Conservation (phyloP, 2,113 vertebrate species). For the Sinocyclocheilus maitianheensis region DNA sequence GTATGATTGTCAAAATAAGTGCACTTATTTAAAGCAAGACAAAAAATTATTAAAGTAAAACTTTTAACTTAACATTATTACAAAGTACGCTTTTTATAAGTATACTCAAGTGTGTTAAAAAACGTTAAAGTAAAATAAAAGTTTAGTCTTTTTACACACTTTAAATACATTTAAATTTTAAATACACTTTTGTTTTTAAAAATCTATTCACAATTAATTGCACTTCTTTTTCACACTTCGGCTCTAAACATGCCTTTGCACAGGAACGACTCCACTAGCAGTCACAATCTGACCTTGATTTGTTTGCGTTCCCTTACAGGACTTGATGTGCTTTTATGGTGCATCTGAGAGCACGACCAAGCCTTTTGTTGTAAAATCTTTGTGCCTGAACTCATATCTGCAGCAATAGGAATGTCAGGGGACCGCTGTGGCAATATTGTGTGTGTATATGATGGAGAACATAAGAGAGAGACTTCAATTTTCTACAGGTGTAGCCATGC, state of each 20-base stretch:
- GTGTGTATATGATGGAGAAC: conserved; percentile 43
- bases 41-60: no score
- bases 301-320: not conserved
- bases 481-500: conserved; percentile 53
- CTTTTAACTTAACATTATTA: no score
- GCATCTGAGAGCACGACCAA: not conserved
- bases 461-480: conserved; percentile 49
- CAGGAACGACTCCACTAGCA: not conserved
- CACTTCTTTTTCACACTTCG: not conserved
- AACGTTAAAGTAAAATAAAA: no score
- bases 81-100: no score
- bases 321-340: not conserved
- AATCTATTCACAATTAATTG: not conserved
- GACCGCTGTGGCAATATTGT: not conserved
- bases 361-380: conserved; percentile 21
- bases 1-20: no score
- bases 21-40: no score
- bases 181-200: no score
- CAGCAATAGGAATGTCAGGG: conserved; percentile 5
- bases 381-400: conserved; percentile 1
- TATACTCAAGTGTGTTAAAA: no score
- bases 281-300: not conserved
- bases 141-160: no score
- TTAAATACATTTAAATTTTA: no score
- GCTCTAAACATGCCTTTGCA: not conserved